Evolutionary conservation across 2,888 invertebrate species (phyloP), one percentile per base, ranked within the genome.

Genomic region (Lasioglossum figueresi): DNA sequence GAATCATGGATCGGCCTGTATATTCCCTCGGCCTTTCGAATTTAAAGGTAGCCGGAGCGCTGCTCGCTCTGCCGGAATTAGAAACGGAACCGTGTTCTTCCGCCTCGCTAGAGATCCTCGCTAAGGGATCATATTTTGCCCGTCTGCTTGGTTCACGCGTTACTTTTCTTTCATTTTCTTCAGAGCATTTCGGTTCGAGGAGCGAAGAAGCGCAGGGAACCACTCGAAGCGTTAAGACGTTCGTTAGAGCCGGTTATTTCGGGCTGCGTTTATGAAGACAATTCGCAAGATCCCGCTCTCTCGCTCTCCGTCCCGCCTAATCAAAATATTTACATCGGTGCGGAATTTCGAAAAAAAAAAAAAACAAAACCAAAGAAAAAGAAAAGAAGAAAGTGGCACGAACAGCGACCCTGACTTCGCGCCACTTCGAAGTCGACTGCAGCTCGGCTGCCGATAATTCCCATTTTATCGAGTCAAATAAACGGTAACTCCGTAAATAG

Each of bases 241-340:
- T 83, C 31, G 77, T 77, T 77, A 77, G 19, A 31, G 73, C 31
- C 48, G 37, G 77, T 40, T 84, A 84, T 84, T 75, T 84, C 74
- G 27, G 31, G 66, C 73, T n/a, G 52, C 83, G 73, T 84, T 84
- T 52, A 52, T 14, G 43, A 77, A 84, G 83, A 84, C 83, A 84
- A 84, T 84, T 84, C 73, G 43, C 83, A 16, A 71, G 27, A 37
- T 27, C 45, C 37, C 16, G 37, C 66, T 70, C 10, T 3, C 19
- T 3, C 19, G 3, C 34, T 2, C 59, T 52, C 68, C 40, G 56
- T 52, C 45, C 76, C 45, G 73, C 31, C 77, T 74, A 75, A 78
- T 83, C 74, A 75, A 84, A 84, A 84, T 75, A 84, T 84, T 84
- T 83, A 83, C 74, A n/a, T 27, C n/a, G n/a, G 19, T n/a, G 27